phyloP scores from a whole-genome alignment of 2,113 vertebrate genomes.

The Coptodon rendalli region DNA sequence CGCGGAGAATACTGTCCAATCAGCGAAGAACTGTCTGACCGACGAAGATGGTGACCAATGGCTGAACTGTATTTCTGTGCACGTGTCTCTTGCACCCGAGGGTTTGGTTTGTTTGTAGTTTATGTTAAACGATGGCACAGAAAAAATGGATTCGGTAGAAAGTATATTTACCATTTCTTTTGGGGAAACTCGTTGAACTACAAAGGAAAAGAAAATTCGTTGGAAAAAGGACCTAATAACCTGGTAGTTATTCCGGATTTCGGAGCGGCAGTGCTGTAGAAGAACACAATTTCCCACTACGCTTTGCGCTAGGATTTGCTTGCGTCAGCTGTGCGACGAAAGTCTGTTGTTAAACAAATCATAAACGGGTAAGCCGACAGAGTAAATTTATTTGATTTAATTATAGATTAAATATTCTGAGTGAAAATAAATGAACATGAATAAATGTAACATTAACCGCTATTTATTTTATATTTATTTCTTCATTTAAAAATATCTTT shows the following conservation, averaged over 20 bases:
- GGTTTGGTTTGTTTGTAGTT: not conserved
- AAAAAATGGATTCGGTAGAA: not conserved
- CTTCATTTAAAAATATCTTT: not conserved
- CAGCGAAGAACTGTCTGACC: not conserved
- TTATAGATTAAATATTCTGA: not conserved
- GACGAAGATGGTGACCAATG: conserved; percentile 26
- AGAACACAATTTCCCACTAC: conserved; percentile 45
- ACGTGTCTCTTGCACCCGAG: not conserved
- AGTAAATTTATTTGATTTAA: not conserved
- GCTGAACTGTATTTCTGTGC: not conserved
- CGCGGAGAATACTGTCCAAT: conserved; percentile 38
- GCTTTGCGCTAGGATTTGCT: accelerated
- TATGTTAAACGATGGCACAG: not conserved
- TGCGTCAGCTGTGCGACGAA: conserved; percentile 29
- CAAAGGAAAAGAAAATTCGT: not conserved
- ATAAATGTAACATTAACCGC: accelerated
- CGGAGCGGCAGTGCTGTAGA: accelerated
- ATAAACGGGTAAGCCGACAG: conserved; percentile 33
- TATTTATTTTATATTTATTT: not conserved
- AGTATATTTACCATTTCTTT: not conserved
- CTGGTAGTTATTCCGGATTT: accelerated
- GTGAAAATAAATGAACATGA: not conserved
- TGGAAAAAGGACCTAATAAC: not conserved
- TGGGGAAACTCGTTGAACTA: not conserved
- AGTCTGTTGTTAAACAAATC: conserved; percentile 30